Conservation (phyloP, 1,140 invertebrate genomes). For the Ladona fulva region DNA sequence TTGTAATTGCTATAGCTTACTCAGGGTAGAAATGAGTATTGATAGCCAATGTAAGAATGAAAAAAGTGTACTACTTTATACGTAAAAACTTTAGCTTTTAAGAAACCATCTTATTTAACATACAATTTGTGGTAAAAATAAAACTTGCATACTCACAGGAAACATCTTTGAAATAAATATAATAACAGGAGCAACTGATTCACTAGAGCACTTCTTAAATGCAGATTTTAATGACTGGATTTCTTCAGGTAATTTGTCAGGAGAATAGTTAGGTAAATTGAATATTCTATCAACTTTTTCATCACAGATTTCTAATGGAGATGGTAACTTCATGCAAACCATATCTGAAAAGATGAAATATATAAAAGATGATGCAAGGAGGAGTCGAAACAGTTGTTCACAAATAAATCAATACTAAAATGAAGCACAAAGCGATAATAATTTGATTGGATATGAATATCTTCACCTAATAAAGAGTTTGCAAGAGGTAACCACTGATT, state of each 20-base stretch:
- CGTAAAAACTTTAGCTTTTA: too few species aligned
- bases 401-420: slow-evolving; percentile 6
- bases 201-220: slow-evolving; percentile 62
- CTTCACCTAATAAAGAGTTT: slow-evolving; percentile 52
- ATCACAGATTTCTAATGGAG: slow-evolving; percentile 64
- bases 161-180: slow-evolving; percentile 96
- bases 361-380: slow-evolving; percentile 13
- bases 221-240: slow-evolving; percentile 64
- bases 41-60: too few species aligned
- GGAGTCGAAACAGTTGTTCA: background rate
- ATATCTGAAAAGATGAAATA: slow-evolving; percentile 43
- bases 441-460: too few species aligned
- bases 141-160: slow-evolving; percentile 40
- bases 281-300: slow-evolving; percentile 71
- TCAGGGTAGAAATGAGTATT: too few species aligned
- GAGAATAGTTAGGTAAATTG: slow-evolving; percentile 54
- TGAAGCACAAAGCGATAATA: background rate
- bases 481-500: slow-evolving; percentile 86
- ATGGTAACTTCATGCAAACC: slow-evolving; percentile 70
- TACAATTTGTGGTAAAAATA: too few species aligned
- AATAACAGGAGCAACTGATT: slow-evolving; percentile 61
- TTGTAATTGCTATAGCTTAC: too few species aligned
- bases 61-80: too few species aligned
- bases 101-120: too few species aligned
- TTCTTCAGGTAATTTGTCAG: slow-evolving; percentile 57